A percentile compares a stretch with the other conserved stretches of the same genome.
These are phyloP conservation scores for Trichacis sp. DNA, from an alignment of 2,888 invertebrate genomes.

Conservation along the genomic window DNA sequence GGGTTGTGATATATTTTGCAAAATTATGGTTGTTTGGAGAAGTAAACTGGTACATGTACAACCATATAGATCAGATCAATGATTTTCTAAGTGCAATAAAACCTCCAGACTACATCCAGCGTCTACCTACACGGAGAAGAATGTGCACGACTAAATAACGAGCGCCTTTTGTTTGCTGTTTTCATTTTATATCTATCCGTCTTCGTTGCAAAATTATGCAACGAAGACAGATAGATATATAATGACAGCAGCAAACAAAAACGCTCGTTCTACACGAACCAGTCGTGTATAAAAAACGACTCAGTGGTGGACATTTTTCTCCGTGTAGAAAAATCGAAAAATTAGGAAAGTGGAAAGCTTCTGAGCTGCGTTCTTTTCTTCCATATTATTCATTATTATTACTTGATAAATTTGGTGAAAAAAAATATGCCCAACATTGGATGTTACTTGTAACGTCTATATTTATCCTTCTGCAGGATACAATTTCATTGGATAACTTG, in stretches of 20 bases:
- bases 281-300: no score
- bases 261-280: no score
- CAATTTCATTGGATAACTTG: constrained; percentile 23
- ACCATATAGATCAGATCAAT: constrained; percentile 23
- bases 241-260: no score
- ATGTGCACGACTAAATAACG: no score
- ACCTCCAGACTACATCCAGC: constrained; percentile 33
- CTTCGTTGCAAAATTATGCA: no score
- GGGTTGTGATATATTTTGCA: constrained; percentile 19
- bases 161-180: no score
- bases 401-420: constrained; percentile 16
- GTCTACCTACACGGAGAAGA: no score
- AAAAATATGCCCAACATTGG: constrained; percentile 36
- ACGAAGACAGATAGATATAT: no score
- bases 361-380: constrained; percentile 37
- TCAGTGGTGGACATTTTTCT: no score
- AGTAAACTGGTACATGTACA: constrained; percentile 34
- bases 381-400: constrained; percentile 42
- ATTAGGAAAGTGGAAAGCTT: constrained; percentile 36
- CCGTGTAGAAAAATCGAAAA: constrained; percentile 17
- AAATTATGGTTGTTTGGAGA: constrained; percentile 7
- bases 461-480: no score
- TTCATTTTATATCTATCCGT: no score
- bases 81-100: constrained; percentile 16
- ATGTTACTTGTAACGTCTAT: no score